A percentile compares a stretch with the other conserved stretches of the same genome.
Conservation (phyloP, 1,140 invertebrate genomes). For the Magallana ariakensis region DNA sequence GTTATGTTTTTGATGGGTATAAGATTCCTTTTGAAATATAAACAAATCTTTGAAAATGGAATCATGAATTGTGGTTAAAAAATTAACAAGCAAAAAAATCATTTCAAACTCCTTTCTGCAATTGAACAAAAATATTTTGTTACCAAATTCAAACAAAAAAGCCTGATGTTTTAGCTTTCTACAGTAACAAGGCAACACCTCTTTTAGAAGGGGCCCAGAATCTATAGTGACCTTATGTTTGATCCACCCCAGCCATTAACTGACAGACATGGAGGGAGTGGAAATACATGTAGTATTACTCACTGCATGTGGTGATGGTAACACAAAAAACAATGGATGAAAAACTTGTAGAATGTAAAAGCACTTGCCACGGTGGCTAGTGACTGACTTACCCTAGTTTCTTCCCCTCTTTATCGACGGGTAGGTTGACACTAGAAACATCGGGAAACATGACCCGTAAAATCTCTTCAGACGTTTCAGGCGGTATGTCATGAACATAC, state of each 20-base stretch:
- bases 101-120: too few species aligned
- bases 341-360: conserved; percentile 19
- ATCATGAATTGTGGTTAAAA: too few species aligned
- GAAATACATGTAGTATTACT: not conserved
- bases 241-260: too few species aligned
- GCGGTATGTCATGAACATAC: conserved; percentile 40
- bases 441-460: conserved; percentile 42
- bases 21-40: too few species aligned
- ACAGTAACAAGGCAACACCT: too few species aligned
- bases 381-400: conserved; percentile 37
- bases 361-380: conserved; percentile 5
- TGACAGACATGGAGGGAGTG: not conserved
- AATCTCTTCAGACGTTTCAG: conserved; percentile 37
- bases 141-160: too few species aligned
- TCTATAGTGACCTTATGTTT: not conserved
- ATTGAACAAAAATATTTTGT: too few species aligned
- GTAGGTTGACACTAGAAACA: conserved; percentile 42
- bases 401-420: conserved; percentile 26
- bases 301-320: not conserved
- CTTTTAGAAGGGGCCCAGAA: too few species aligned
- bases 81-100: too few species aligned
- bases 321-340: not conserved
- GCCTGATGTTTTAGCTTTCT: too few species aligned
- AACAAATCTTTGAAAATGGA: too few species aligned
- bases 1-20: not conserved